Evolutionary conservation across 2,797 vertebrate genomes (phyloP).

Genomic region (Huso huso): DNA sequence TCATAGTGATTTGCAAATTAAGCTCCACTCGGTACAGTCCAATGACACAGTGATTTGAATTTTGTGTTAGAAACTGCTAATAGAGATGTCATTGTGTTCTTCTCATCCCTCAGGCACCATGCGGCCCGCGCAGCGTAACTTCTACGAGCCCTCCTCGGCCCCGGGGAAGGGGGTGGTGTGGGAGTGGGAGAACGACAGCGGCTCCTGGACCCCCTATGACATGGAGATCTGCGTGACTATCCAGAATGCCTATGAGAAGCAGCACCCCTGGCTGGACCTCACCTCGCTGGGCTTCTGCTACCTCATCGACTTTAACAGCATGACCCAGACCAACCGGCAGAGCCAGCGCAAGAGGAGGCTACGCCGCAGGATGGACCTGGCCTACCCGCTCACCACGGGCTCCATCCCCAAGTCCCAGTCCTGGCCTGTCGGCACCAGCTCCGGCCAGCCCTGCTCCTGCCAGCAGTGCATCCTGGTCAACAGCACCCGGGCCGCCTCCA

Average conservation of each 20-base stretch:
- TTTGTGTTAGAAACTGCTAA: neutral
- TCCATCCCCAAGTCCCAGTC: slow-evolving; percentile 95
- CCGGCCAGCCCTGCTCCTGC: slow-evolving; percentile 81
- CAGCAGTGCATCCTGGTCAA: slow-evolving; percentile 88
- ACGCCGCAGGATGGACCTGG: slow-evolving; percentile 87
- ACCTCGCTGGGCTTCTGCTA: slow-evolving; percentile 93
- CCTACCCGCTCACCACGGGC: slow-evolving; percentile 88
- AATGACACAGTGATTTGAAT: neutral
- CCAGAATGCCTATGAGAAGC: slow-evolving; percentile 96
- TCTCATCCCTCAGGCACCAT: slow-evolving; percentile 68
- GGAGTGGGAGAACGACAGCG: slow-evolving; percentile 92
- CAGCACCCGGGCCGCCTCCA: slow-evolving; percentile 84
- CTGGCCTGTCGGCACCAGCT: slow-evolving; percentile 84
- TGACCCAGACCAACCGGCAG: slow-evolving; percentile 92
- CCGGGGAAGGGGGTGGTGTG: slow-evolving; percentile 92
- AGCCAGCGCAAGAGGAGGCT: slow-evolving; percentile 83
- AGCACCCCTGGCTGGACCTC: slow-evolving; percentile 94
- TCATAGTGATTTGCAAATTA: neutral
- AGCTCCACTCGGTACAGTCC: neutral
- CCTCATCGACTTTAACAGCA: slow-evolving; percentile 91
- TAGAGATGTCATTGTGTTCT: too few relatives aligned
- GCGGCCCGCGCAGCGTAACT: slow-evolving; percentile 86
- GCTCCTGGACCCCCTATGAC: slow-evolving; percentile 89
- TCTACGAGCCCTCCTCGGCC: slow-evolving; percentile 89
- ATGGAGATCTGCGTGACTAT: slow-evolving; percentile 96